Conservation (phyloP, 2,113 vertebrate species). For the Geothlypis trichas region DNA sequence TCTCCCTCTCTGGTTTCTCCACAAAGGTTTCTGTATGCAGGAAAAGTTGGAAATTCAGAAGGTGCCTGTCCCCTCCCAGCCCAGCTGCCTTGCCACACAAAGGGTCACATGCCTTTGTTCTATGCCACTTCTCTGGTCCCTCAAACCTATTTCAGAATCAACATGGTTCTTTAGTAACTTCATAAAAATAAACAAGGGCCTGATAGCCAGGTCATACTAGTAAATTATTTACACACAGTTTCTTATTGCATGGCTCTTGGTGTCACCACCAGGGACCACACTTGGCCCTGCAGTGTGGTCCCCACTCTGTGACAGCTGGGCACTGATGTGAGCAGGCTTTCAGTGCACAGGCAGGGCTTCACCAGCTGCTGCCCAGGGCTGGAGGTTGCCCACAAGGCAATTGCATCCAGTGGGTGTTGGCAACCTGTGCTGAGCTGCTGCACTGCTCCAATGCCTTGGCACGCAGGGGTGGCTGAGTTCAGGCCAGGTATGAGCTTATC, state of each 20-base stretch:
- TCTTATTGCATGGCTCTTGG: neutral
- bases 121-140: neutral
- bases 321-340: neutral
- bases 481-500: neutral
- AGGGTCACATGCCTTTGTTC: neutral
- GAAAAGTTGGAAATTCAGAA: neutral
- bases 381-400: neutral
- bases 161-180: neutral
- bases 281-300: rapidly evolving
- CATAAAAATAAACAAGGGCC: constrained; percentile 27
- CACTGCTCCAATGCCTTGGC: neutral
- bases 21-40: neutral
- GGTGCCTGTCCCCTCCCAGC: neutral
- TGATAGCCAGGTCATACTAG: neutral
- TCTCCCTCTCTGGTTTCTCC: neutral
- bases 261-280: neutral
- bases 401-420: neutral
- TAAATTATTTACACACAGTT: constrained; percentile 8
- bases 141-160: neutral
- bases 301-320: rapidly evolving
- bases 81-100: rapidly evolving
- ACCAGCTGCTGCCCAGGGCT: neutral
- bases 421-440: neutral
- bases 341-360: neutral
- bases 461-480: neutral